Evolutionary conservation across 2,888 invertebrate genomes (phyloP), one percentile per base, ranked within the genome.

Genomic region (Apeira syringaria): DNA sequence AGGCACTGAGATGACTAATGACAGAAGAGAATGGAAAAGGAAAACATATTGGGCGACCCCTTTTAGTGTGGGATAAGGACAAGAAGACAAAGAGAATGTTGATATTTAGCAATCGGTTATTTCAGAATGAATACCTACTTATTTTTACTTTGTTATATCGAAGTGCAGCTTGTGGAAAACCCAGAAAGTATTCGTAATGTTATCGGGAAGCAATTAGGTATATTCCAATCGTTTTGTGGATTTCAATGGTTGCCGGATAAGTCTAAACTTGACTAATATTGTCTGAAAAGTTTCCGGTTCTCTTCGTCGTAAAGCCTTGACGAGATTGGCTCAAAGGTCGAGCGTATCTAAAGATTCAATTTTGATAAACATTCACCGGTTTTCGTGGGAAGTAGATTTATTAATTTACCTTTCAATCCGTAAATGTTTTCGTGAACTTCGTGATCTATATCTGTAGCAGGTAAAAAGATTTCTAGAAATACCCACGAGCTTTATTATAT

Each of bases 251-350:
- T 41, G 11, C 40, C 33, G 34, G 45, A 49, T 49, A 45, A 35
- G 32, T 40, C 35, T 47, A 59, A 59, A 64, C 65, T 74, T 76
- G 74, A 74, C 71, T 76, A 53, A 68, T 71, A 66, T 64, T 47
- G 53, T 61, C 47, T 15, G 13, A 53, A 17, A 27, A 34, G 43
- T 65, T 73, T 78, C 72, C 75, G 68, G 67, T 69, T 70, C 59
- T 64, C 63, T 59, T 61, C 58, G 61, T 57, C 45, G 42, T 17
- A 48, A 47, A 66, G 46, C 72, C 74, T 76, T 73, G 68, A 64
- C 55, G 56, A 53, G 58, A 59, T 61, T 55, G 53, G 47, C 55
- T 40, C 43, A 69, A 72, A 76, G 71, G 68, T 69, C 64, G 42
- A 40, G 29, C 51, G 52, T 50, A 49, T 50, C 57, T 54, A 61